These are phyloP conservation scores for Thunnus maccoyii DNA, from an alignment of 2,113 vertebrate genomes.

Conservation along the genomic window DNA sequence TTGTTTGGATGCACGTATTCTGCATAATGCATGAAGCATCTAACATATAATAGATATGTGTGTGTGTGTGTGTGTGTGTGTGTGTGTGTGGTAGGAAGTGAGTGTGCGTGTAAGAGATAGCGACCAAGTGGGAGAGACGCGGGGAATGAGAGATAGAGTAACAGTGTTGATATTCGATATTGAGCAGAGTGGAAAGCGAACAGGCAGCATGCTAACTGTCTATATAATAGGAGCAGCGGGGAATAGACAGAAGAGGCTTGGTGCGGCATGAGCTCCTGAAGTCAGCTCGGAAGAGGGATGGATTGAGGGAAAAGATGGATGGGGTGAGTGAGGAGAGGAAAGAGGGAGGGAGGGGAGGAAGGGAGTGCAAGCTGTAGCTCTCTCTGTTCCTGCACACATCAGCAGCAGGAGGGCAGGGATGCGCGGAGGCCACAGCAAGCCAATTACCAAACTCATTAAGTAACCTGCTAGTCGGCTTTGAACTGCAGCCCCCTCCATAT, in stretches of 20 bases:
- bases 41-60: conserved; percentile 46
- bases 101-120: conserved; percentile 31
- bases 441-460: conserved; percentile 87
- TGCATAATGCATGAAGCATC: conserved; percentile 70
- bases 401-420: conserved; percentile 73
- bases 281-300: conserved; percentile 40
- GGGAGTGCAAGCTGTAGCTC: conserved; percentile 41
- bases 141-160: conserved; percentile 29
- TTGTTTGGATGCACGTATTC: conserved; percentile 65
- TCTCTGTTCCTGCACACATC: conserved; percentile 71
- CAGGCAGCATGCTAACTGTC: conserved; percentile 42
- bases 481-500: conserved; percentile 71
- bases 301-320: conserved; percentile 54
- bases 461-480: conserved; percentile 78
- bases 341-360: neutral
- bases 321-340: conserved; percentile 26
- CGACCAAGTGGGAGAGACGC: conserved; percentile 37
- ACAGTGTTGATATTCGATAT: conserved; percentile 56
- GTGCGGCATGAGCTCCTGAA: conserved; percentile 51
- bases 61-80: neutral
- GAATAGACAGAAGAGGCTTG: conserved; percentile 42
- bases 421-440: conserved; percentile 74
- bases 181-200: conserved; percentile 44
- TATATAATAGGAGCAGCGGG: conserved; percentile 35
- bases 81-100: neutral